phyloP scores from a whole-genome alignment of 2,888 invertebrate genomes.

The Rhyacophila evoluta region DNA sequence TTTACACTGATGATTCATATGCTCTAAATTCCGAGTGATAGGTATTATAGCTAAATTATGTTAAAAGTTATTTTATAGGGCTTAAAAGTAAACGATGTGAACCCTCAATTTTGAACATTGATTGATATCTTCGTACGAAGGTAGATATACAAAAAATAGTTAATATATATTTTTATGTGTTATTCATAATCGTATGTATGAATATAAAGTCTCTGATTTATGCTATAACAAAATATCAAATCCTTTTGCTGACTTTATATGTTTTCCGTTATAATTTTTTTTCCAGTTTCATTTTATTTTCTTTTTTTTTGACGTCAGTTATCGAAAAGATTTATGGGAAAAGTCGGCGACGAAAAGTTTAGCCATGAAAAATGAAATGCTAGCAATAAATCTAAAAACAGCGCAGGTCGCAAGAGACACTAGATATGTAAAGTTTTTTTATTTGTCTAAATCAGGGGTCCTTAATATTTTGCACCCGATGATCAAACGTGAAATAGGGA shows the following conservation, averaged over 20 bases:
- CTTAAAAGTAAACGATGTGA: too few species aligned
- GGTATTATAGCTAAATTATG: too few species aligned
- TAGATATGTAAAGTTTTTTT: conserved; percentile 15
- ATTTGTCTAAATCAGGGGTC: background rate
- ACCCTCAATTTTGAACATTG: too few species aligned
- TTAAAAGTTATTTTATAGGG: too few species aligned
- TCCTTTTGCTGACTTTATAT: background rate
- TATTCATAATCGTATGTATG: background rate
- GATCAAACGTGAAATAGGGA: too few species aligned
- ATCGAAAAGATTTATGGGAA: conserved; percentile 47
- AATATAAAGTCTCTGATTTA: background rate
- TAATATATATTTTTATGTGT: too few species aligned
- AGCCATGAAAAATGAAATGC: conserved; percentile 52
- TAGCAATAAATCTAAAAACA: conserved; percentile 44
- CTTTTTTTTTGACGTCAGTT: conserved; percentile 31
- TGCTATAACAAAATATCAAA: background rate
- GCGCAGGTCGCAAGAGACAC: background rate
- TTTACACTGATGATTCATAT: too few species aligned
- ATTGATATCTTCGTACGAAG: too few species aligned
- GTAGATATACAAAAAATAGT: background rate
- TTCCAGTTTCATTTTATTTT: background rate
- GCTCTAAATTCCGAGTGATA: too few species aligned
- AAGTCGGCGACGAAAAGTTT: conserved; percentile 50
- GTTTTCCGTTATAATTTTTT: background rate
- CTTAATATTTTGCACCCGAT: background rate